Evolutionary conservation across 2,113 vertebrate genomes (phyloP), one percentile per base, ranked within the genome.

Genomic region (Callionymus lyra): DNA sequence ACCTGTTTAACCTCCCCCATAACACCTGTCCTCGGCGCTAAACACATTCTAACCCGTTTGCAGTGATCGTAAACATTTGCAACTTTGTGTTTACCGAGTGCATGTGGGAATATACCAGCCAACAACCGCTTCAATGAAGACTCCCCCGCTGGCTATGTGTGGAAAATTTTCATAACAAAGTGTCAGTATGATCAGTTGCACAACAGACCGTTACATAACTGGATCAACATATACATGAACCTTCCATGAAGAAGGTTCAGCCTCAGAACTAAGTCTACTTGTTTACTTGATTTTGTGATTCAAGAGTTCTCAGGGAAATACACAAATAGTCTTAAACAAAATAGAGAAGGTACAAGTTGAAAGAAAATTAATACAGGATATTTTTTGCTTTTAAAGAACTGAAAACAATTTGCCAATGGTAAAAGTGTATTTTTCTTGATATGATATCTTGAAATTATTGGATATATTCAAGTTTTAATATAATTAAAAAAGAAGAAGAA

Each of bases 11-110:
- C 68, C 65, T 66, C 47, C 59, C 57, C 47, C 72, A 80, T 70
- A 82, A 63, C 72, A 74, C 77, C 73, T 80, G 67, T 78, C 78
- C 39, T 4, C 16, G 62, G 42, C n/a, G 38, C 72, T 70, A 82
- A 86, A 85, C 80, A 85, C 51, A 57, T 59, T 68, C 50, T 31
- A 46, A 66, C 61, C 66, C 79, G 63, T 80, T 73, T 69, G 64
- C 60, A 59, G 47, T 32, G 56, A 50, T 41, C 8, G 60, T 85
- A 86, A 86, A 85, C 83, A 85, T 50, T 39, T 41, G 41, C 54
- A 35, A 55, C 16, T 21, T 45, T 53, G 40, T 80, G 73, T 80
- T 82, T 80, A 80, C 55, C 35, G 40, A 47, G 41, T 12, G 21
- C 35, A 10, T 47, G 47, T 63, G 41, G 44, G 50, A 58, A 47